Conservation (phyloP, 2,113 vertebrate species). For the Lycaon pictus region DNA sequence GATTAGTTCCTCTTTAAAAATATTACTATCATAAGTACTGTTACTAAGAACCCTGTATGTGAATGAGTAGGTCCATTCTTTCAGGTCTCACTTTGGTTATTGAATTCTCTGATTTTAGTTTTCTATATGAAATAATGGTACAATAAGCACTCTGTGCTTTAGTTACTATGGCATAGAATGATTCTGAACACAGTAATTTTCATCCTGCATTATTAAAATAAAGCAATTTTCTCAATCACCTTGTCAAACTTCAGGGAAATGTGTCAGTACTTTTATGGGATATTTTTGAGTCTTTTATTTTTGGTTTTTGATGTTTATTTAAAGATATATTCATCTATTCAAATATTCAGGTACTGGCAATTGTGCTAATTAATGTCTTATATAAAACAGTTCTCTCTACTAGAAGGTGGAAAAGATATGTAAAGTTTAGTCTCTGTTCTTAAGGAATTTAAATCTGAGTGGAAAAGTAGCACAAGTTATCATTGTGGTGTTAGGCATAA, state of each 20-base stretch:
- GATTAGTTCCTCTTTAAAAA: not conserved
- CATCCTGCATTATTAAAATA: not conserved
- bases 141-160: not conserved
- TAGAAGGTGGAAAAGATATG: not conserved
- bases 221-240: not conserved
- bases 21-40: not conserved
- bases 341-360: not conserved
- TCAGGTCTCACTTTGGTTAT: not conserved
- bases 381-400: not conserved
- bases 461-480: conserved; percentile 15
- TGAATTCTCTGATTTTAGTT: not conserved
- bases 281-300: not conserved
- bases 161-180: not conserved
- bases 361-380: not conserved
- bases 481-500: not conserved
- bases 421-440: not conserved
- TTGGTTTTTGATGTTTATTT: not conserved
- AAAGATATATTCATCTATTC: not conserved
- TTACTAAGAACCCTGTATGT: not conserved
- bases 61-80: not conserved
- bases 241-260: not conserved
- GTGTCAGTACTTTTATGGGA: not conserved
- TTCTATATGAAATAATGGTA: not conserved
- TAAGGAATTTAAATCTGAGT: conserved; percentile 25
- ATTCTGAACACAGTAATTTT: not conserved